These are phyloP conservation scores for Mallotus villosus DNA, from an alignment of 2,797 vertebrate genomes.

Conservation along the genomic window DNA sequence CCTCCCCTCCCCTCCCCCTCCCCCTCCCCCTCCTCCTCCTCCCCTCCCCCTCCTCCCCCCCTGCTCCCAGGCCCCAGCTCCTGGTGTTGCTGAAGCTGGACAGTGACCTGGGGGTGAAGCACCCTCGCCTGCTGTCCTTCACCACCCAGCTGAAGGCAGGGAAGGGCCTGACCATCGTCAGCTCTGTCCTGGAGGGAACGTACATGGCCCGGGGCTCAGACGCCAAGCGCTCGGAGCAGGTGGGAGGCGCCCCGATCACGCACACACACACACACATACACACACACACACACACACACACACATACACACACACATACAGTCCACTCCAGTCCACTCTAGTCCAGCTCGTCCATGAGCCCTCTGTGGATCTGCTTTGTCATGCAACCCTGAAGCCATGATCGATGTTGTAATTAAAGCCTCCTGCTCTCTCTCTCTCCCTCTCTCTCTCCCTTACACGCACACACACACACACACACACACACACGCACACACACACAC, in stretches of 20 bases:
- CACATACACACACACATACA: too few relatives aligned
- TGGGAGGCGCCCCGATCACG: slow-evolving; percentile 41
- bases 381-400: background rate
- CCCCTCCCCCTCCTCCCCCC: background rate
- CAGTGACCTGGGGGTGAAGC: slow-evolving; percentile 79
- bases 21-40: too few relatives aligned
- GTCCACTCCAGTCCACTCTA: too few relatives aligned
- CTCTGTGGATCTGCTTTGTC: background rate
- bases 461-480: too few relatives aligned
- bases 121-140: slow-evolving; percentile 88
- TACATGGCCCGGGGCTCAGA: slow-evolving; percentile 82
- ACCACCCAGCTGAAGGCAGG: slow-evolving; percentile 92
- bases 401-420: background rate
- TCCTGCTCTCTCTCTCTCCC: too few relatives aligned
- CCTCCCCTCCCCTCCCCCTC: background rate
- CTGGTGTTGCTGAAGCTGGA: slow-evolving; percentile 89
- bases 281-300: background rate
- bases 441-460: too few relatives aligned
- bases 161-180: slow-evolving; percentile 90
- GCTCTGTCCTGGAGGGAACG: slow-evolving; percentile 87
- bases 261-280: background rate
- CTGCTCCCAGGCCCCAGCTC: slow-evolving; percentile 83
- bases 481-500: too few relatives aligned
- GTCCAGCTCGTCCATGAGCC: too few relatives aligned
- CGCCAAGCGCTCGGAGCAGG: slow-evolving; percentile 84